A percentile compares a stretch with the other conserved stretches of the same genome.
Evolutionary conservation across 2,888 invertebrate genomes (phyloP).

Genomic region (Anthoptus insignis): DNA sequence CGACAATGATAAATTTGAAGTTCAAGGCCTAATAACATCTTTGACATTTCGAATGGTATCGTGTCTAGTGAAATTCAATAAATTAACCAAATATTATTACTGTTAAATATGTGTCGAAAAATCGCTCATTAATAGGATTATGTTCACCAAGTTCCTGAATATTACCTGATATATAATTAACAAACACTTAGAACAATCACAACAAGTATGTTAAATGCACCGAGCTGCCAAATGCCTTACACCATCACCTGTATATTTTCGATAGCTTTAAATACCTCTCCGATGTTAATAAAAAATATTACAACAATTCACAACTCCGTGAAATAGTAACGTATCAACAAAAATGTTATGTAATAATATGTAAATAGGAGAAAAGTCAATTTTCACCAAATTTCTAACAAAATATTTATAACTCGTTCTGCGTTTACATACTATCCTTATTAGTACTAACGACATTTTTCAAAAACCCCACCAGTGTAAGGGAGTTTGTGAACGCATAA

Average conservation of each 20-base stretch:
- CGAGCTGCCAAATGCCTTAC: neutral
- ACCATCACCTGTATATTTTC: conserved; percentile 21
- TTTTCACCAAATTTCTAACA: conserved; percentile 54
- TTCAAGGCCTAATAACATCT: conserved; percentile 24
- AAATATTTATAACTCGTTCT: conserved; percentile 25
- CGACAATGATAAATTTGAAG: conserved; percentile 16
- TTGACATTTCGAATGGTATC: conserved; percentile 16
- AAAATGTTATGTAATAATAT: conserved; percentile 31
- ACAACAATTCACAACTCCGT: neutral
- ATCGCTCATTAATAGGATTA: conserved; percentile 22
- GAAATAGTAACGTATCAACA: neutral
- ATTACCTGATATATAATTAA: conserved; percentile 8
- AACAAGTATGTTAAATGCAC: conserved; percentile 8
- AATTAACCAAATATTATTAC: neutral
- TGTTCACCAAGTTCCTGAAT: conserved; percentile 27
- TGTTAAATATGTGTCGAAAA: conserved; percentile 30
- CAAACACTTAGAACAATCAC: neutral
- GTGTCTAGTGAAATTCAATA: conserved; percentile 1
- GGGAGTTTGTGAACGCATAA: conserved; percentile 51
- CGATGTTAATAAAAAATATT: conserved; percentile 16
- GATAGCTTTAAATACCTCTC: conserved; percentile 37
- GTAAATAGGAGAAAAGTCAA: conserved; percentile 53
- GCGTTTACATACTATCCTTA: conserved; percentile 8
- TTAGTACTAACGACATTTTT: neutral
- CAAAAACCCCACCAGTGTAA: conserved; percentile 29